Evolutionary conservation across 2,113 vertebrate genomes (phyloP).

Genomic region (Theropithecus gelada): DNA sequence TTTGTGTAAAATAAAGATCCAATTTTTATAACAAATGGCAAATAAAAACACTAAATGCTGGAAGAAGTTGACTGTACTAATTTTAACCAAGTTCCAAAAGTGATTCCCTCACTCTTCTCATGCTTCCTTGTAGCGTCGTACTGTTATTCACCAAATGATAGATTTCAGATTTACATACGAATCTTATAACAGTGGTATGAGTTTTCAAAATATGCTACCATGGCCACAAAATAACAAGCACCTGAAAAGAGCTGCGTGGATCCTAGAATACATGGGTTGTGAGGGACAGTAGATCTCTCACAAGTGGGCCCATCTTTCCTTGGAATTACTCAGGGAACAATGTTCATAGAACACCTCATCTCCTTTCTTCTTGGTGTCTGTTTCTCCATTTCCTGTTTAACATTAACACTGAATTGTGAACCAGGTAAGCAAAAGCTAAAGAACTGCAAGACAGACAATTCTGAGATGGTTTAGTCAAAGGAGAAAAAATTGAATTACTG

Average conservation of each 20-base stretch:
- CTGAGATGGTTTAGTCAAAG: background rate
- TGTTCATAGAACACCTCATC: background rate
- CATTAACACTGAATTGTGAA: background rate
- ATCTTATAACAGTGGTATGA: background rate
- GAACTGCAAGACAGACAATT: background rate
- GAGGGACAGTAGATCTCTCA: background rate
- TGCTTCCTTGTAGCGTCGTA: background rate
- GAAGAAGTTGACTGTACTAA: background rate
- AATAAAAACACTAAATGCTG: conserved; percentile 53
- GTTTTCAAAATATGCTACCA: background rate
- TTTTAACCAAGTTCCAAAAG: background rate
- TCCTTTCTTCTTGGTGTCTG: background rate
- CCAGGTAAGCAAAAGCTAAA: background rate
- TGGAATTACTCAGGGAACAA: background rate
- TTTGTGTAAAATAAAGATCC: conserved; percentile 66
- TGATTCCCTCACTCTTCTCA: background rate
- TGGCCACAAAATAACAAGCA: background rate
- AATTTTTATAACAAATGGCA: conserved; percentile 69
- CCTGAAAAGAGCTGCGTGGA: background rate
- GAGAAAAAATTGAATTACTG: background rate
- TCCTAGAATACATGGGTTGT: too few species aligned
- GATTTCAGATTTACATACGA: background rate
- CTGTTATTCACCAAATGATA: background rate
- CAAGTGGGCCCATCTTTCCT: background rate
- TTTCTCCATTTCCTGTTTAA: background rate